Evolutionary conservation across 2,888 invertebrate species (phyloP), one percentile per base, ranked within the genome.

Genomic region (Cheilosia vernalis): DNA sequence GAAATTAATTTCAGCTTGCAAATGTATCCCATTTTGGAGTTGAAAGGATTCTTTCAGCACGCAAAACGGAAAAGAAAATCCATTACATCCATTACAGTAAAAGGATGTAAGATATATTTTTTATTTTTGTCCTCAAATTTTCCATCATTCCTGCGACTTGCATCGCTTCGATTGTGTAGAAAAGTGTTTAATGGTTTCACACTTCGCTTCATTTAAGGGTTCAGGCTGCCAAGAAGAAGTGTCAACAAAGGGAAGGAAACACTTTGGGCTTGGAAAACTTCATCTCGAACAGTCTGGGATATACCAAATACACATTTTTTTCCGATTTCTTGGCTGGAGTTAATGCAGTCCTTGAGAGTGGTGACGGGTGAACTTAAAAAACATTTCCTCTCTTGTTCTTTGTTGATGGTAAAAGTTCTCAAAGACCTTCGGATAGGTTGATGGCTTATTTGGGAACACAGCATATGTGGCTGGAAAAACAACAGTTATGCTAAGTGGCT

Each of bases 61-160:
- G 3, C 5, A 37, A 72, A 67, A n/a, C 77, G 73, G 79, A 74
- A 79, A 74, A 64, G 79, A 79, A 84, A 84, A 79, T 70, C 84
- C 84, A 84, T 76, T 76, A 76, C 74, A 76, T 58, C 66, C 74
- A 76, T 79, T 84, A 84, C 56, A 74, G 83, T 70, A 69, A 74
- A 69, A 70, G 84, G 79, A 84, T 69, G 58, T 60, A 58, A 69
- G 56, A n/a, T 10, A 21, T 58, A 49, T 78, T 73, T 69, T 73
- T 33, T 19, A 37, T 78, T 56, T 49, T 51, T 33, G 63, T 74
- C 49, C 74, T 44, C 63, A 73, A 63, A 74, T 55, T 81, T 61
- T 42, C 40, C 61, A 24, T 67, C 44, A 56, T 27, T 53, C 51
- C 61, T 72, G 40, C 49, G 42, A 77, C 55, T 61, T 42, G 42